Conservation (phyloP, 53 echinoderm and acorn worm species). For the Echinarachnius parma region DNA sequence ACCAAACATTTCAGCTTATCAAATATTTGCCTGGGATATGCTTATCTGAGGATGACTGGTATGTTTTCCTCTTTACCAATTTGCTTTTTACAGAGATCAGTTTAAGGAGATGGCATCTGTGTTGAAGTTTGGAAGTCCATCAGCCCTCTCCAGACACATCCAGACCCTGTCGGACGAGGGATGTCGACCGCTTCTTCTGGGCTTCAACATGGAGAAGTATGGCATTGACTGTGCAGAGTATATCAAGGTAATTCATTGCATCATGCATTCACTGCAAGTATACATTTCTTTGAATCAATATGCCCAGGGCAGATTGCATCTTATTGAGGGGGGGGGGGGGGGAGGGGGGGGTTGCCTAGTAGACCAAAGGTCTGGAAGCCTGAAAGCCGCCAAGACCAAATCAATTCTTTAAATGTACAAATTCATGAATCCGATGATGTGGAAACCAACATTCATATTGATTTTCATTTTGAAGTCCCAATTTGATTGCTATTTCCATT, state of each 20-base stretch:
- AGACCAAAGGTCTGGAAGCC: background rate
- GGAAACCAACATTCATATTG: too few relatives aligned
- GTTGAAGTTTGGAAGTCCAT: constrained; percentile 28
- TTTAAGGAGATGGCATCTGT: constrained; percentile 64
- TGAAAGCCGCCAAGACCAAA: background rate
- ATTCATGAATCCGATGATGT: too few relatives aligned
- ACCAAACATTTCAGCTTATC: too few relatives aligned
- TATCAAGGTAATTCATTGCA: constrained; percentile 6
- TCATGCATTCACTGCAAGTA: too few relatives aligned
- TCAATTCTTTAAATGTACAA: too few relatives aligned
- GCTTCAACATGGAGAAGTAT: constrained; percentile 57
- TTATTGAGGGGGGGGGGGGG: background rate
- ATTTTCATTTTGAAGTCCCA: too few relatives aligned
- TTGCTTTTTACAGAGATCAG: constrained; percentile 67
- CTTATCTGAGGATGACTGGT: background rate
- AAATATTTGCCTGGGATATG: too few relatives aligned
- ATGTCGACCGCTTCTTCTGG: constrained; percentile 37
- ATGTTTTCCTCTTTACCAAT: background rate
- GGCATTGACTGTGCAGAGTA: constrained; percentile 36
- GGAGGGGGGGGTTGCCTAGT: background rate
- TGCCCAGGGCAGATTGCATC: background rate
- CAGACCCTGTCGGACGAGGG: constrained; percentile 39
- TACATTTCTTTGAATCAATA: too few relatives aligned
- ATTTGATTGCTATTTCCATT: too few relatives aligned
- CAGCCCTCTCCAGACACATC: constrained; percentile 56